phyloP scores from a whole-genome alignment of 2,113 vertebrate species.

The Tyrannus savana region DNA sequence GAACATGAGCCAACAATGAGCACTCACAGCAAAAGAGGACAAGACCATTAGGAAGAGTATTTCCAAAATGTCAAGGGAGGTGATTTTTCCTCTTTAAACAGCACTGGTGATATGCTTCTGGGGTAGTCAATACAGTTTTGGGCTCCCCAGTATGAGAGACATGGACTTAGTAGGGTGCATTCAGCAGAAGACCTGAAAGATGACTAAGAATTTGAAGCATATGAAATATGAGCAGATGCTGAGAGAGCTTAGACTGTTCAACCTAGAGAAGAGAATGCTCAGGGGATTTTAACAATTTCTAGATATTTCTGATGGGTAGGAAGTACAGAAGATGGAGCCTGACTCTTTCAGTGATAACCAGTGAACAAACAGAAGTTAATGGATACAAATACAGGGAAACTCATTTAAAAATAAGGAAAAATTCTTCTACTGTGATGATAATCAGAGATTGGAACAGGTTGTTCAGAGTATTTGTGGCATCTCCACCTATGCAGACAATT shows the following conservation, averaged over 20 bases:
- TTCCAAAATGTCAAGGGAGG: not conserved
- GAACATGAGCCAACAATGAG: not conserved
- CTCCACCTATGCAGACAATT: not conserved
- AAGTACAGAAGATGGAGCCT: not conserved
- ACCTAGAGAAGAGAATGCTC: not conserved
- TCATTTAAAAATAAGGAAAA: not conserved
- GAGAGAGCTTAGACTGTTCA: not conserved
- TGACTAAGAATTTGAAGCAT: not conserved
- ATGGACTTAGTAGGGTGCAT: rapidly evolving
- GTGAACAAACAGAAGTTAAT: not conserved
- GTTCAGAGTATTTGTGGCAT: not conserved
- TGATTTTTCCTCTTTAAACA: not conserved
- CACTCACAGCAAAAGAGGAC: not conserved
- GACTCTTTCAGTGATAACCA: not conserved
- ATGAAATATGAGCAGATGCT: not conserved
- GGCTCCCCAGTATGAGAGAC: not conserved
- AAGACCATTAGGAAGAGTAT: not conserved
- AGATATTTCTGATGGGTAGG: not conserved
- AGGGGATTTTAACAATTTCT: not conserved
- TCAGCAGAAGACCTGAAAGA: not conserved
- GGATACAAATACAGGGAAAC: not conserved
- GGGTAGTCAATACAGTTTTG: not conserved
- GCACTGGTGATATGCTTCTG: not conserved
- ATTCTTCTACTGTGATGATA: not conserved
- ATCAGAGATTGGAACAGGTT: not conserved